Evolutionary conservation across 2,797 vertebrate species (phyloP).

Genomic region (Pseudochromis fuscus): DNA sequence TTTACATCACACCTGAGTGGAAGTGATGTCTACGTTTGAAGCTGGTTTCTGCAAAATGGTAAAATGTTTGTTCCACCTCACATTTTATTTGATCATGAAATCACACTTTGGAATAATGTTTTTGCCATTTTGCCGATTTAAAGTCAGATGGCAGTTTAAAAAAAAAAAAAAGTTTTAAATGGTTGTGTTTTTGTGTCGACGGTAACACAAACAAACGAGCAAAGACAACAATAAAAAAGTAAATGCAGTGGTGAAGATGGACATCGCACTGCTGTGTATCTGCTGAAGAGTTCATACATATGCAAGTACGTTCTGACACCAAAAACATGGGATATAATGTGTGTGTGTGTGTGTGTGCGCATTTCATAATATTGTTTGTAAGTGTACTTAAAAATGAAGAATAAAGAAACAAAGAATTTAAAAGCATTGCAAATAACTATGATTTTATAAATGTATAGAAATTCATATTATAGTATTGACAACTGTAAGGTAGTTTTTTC

Average conservation of each 20-base stretch:
- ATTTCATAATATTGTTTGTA: conserved; percentile 78
- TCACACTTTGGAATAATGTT: conserved; percentile 6
- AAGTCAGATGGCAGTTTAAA: conserved; percentile 27
- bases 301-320: conserved; percentile 80
- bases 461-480: conserved; percentile 69
- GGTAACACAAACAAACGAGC: conserved; percentile 16
- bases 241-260: conserved; percentile 35
- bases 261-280: conserved; percentile 23
- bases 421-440: conserved; percentile 74
- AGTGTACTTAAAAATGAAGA: conserved; percentile 86
- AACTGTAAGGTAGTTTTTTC: conserved; percentile 66
- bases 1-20: conserved; percentile 27
- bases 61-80: conserved; percentile 16
- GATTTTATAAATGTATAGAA: conserved; percentile 82
- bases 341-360: conserved; percentile 30
- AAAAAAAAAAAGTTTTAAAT: conserved; percentile 12
- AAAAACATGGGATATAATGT: conserved; percentile 68
- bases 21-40: conserved; percentile 8
- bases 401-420: conserved; percentile 77
- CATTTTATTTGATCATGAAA: conserved; percentile 33
- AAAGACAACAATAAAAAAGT: conserved; percentile 10
- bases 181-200: conserved; percentile 37
- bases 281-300: conserved; percentile 67
- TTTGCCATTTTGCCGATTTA: conserved; percentile 26
- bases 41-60: conserved; percentile 31